These are phyloP conservation scores for Anser cygnoides DNA, from an alignment of 2,113 vertebrate species.

Conservation along the genomic window DNA sequence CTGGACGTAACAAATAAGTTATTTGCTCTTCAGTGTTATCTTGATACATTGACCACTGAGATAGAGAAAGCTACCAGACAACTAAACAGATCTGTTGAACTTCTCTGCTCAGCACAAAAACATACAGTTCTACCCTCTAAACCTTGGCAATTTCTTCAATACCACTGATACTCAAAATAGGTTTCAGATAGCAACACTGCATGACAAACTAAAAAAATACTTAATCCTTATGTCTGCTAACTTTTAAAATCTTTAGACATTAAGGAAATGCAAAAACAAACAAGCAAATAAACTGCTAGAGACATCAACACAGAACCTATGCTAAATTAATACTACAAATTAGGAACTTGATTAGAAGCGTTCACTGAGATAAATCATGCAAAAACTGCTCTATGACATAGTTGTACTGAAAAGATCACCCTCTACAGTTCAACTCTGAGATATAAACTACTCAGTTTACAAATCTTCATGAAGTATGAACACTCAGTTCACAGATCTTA, in stretches of 20 bases:
- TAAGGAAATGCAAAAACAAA: not conserved
- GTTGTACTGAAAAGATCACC: not conserved
- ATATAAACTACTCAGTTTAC: not conserved
- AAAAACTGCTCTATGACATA: not conserved
- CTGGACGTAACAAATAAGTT: not conserved
- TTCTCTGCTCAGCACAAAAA: not conserved
- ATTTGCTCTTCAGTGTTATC: rapidly evolving
- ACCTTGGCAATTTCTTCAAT: not conserved
- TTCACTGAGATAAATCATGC: not conserved
- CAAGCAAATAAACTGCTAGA: not conserved
- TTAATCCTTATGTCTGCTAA: not conserved
- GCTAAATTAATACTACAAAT: not conserved
- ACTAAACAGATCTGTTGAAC: not conserved
- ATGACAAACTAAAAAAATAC: not conserved
- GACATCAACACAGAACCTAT: not conserved
- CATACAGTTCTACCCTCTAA: not conserved
- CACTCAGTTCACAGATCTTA: not conserved
- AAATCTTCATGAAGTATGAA: not conserved
- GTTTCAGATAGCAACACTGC: not conserved
- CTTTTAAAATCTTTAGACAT: not conserved
- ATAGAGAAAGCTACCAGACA: not conserved
- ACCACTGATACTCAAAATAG: not conserved
- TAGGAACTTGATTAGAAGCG: not conserved
- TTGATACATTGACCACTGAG: not conserved
- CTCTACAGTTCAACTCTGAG: not conserved